phyloP scores from a whole-genome alignment of 1,140 invertebrate species.

The Doryteuthis pealeii region DNA sequence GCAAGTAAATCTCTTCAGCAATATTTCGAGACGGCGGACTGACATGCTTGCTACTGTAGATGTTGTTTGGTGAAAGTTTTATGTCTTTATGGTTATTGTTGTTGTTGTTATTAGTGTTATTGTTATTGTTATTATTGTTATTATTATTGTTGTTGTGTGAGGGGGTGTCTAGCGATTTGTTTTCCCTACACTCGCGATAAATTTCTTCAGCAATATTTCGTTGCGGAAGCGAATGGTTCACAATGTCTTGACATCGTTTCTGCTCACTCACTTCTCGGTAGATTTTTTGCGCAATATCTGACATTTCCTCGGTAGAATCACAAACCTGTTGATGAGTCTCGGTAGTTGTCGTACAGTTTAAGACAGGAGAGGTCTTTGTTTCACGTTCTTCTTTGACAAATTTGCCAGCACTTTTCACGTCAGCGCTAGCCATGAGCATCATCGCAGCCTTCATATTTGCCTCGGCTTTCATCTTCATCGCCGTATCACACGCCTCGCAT shows the following conservation, averaged over 20 bases:
- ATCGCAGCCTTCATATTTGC: not conserved
- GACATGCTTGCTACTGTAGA: not conserved
- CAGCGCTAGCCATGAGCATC: not conserved
- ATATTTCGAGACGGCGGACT: not conserved
- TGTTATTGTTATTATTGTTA: conserved; percentile 13
- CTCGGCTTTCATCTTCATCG: not conserved
- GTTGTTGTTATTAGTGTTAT: not conserved
- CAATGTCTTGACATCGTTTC: not conserved
- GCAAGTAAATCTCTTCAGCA: conserved; percentile 2
- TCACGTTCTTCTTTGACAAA: not conserved
- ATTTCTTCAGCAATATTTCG: conserved; percentile 7
- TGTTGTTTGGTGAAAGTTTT: not conserved
- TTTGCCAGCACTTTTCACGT: not conserved
- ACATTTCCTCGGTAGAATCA: not conserved
- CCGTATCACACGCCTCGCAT: not conserved
- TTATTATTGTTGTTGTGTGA: conserved; percentile 8
- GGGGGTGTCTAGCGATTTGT: not conserved
- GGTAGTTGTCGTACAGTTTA: too few species aligned
- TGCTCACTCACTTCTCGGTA: not conserved
- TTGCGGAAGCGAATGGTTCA: not conserved
- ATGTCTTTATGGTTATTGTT: not conserved
- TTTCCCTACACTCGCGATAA: not conserved
- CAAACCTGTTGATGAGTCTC: not conserved
- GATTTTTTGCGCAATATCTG: conserved; percentile 1
- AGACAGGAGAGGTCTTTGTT: too few species aligned